Conservation (phyloP, 1,140 invertebrate genomes). For the Ceratosolen fusciceps region DNA sequence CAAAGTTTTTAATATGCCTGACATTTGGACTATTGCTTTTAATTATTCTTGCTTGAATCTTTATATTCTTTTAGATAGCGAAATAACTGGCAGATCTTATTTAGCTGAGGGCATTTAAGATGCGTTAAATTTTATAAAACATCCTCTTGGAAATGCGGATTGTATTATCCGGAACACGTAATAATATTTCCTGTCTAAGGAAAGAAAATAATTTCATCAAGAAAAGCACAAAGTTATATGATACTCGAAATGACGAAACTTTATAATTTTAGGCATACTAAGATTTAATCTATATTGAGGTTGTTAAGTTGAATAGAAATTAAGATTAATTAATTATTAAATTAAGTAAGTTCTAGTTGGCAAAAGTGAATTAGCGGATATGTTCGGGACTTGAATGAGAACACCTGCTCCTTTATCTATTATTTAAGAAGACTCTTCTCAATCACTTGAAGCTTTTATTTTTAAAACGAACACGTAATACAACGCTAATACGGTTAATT, state of each 20-base stretch:
- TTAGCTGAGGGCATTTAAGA: no score
- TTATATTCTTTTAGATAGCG: no score
- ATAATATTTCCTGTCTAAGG: background rate
- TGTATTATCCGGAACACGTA: no score
- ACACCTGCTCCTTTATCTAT: background rate
- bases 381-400: background rate
- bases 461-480: no score
- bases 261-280: conserved; percentile 11
- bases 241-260: background rate
- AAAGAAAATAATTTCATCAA: background rate
- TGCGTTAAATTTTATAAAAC: no score
- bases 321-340: no score
- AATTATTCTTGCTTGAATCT: no score
- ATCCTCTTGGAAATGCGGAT: no score
- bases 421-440: background rate
- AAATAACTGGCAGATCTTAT: no score
- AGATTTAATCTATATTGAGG: conserved; percentile 28
- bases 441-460: background rate
- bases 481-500: no score
- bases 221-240: background rate
- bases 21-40: no score
- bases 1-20: background rate
- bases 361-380: conserved; percentile 16
- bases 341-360: conserved; percentile 1
- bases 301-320: conserved; percentile 20